Conservation (phyloP, 37 sponge, comb jelly and placozoan species). For the Beroe forskalii region DNA sequence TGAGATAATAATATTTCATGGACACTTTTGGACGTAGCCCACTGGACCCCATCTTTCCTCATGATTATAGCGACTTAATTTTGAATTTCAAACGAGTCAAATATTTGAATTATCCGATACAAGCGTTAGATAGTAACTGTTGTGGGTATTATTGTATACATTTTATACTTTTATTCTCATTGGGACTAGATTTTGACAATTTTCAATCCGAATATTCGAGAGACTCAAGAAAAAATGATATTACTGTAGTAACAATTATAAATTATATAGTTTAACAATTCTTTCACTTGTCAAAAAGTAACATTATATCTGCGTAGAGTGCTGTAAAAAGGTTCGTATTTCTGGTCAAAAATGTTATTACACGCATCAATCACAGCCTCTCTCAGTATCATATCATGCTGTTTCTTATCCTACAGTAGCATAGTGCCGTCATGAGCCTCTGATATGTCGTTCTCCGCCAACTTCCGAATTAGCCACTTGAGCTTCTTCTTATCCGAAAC, state of each 20-base stretch:
- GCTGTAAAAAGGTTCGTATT: neutral
- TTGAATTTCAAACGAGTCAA: neutral
- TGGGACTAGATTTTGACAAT: neutral
- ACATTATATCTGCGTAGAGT: neutral
- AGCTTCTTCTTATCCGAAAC: neutral
- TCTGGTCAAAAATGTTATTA: neutral
- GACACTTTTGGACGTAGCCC: neutral
- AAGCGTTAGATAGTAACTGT: neutral
- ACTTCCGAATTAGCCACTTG: neutral
- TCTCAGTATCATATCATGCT: neutral
- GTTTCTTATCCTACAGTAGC: neutral
- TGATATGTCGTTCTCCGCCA: neutral
- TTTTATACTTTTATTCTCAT: neutral
- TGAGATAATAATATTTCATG: neutral
- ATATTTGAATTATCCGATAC: neutral
- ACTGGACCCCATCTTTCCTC: neutral
- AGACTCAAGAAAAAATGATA: neutral
- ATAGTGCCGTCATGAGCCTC: neutral
- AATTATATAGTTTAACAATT: neutral
- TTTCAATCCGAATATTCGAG: neutral
- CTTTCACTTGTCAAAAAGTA: neutral
- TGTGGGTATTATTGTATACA: constrained; percentile 46
- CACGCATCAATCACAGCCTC: neutral
- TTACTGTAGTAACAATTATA: neutral
- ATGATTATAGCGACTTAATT: neutral